phyloP scores from a whole-genome alignment of 1,140 invertebrate species.

The Drosophila sproati region DNA sequence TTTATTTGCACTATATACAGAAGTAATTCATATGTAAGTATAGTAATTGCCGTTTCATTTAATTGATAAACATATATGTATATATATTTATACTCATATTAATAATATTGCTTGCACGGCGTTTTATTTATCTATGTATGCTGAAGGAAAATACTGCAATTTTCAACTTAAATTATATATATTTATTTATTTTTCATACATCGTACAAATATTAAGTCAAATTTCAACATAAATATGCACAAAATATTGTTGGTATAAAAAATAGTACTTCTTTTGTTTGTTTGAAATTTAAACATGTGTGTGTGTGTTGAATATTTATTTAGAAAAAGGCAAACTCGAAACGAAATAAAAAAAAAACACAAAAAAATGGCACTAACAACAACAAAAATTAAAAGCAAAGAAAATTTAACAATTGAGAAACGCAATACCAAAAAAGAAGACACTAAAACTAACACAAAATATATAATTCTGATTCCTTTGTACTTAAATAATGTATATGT shows the following conservation, averaged over 20 bases:
- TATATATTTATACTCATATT: neutral
- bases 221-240: slow-evolving; percentile 60
- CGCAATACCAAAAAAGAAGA: slow-evolving; percentile 41
- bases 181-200: slow-evolving; percentile 5
- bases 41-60: slow-evolving; percentile 58
- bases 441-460: slow-evolving; percentile 31
- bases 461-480: neutral
- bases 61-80: slow-evolving; percentile 28
- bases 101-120: slow-evolving; percentile 70
- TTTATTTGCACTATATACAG: slow-evolving; percentile 66
- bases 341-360: slow-evolving; percentile 4
- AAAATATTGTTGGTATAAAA: slow-evolving; percentile 39
- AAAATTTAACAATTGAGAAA: slow-evolving; percentile 27
- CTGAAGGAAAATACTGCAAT: slow-evolving; percentile 60
- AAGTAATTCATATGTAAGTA: slow-evolving; percentile 59
- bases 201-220: slow-evolving; percentile 20
- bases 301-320: slow-evolving; percentile 16
- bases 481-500: slow-evolving; percentile 47
- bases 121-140: slow-evolving; percentile 28
- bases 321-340: slow-evolving; percentile 24
- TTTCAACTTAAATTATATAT: slow-evolving; percentile 48
- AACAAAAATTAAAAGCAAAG: slow-evolving; percentile 24
- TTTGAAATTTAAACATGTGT: slow-evolving; percentile 10
- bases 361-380: slow-evolving; percentile 67
- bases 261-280: neutral